phyloP scores from a whole-genome alignment of 2,888 invertebrate genomes.

The Chironomus tentans region DNA sequence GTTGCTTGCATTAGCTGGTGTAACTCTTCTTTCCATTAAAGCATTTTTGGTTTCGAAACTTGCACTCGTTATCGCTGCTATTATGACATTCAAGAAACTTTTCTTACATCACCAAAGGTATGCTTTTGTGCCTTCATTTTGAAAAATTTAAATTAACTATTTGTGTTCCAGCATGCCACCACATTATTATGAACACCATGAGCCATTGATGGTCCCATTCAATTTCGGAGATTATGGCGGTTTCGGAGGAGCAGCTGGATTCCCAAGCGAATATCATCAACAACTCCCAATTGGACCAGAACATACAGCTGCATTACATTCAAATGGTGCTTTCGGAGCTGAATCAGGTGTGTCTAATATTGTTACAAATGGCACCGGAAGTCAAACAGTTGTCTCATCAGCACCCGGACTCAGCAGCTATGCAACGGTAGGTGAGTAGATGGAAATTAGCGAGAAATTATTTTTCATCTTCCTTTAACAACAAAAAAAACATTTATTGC shows the following conservation, averaged over 20 bases:
- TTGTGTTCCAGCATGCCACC: conserved; percentile 32
- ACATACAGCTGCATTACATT: conserved; percentile 20
- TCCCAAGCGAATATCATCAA: conserved; percentile 31
- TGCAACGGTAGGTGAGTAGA: conserved; percentile 20
- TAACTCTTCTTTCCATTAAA: conserved; percentile 56
- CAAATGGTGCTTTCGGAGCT: conserved; percentile 3
- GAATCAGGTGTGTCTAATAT: conserved; percentile 5
- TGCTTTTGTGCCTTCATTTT: neutral
- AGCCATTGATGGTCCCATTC: conserved; percentile 41
- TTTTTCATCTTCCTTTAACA: neutral
- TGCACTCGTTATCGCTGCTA: conserved; percentile 54
- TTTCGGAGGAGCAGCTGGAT: conserved; percentile 28
- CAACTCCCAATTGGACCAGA: conserved; percentile 15
- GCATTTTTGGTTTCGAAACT: conserved; percentile 60
- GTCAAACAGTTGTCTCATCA: neutral
- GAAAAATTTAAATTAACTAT: neutral
- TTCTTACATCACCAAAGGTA: conserved; percentile 43
- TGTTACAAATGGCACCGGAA: neutral
- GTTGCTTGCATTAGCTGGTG: conserved; percentile 51
- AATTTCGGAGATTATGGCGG: conserved; percentile 39
- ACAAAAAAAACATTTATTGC: neutral
- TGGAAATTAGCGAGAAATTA: neutral
- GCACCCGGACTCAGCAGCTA: conserved; percentile 1
- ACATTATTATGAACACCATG: conserved; percentile 36
- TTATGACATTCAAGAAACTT: conserved; percentile 51